A percentile compares a stretch with the other conserved stretches of the same genome.
Conservation (phyloP, 2,113 vertebrate genomes). For the Poicephalus meyeri region DNA sequence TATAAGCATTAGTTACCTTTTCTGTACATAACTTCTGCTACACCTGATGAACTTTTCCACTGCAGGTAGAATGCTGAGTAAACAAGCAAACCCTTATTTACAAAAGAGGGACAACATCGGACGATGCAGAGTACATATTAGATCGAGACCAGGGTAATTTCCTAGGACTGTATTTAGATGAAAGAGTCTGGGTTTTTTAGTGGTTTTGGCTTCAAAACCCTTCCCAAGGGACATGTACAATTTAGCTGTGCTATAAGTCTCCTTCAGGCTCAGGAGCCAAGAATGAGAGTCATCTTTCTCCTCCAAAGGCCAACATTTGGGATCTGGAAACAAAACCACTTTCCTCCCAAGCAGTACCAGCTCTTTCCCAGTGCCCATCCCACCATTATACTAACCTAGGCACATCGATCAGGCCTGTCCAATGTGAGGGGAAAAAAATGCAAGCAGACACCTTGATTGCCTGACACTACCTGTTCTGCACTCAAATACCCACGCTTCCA, state of each 20-base stretch:
- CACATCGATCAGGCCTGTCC: background rate
- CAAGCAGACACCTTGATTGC: background rate
- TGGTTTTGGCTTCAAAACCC: constrained; percentile 23
- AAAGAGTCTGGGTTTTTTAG: background rate
- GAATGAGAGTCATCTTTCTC: background rate
- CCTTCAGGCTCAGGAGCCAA: background rate
- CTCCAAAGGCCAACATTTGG: background rate
- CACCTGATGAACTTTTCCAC: background rate
- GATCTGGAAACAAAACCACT: background rate
- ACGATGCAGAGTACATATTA: background rate
- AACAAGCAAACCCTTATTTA: background rate
- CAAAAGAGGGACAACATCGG: background rate
- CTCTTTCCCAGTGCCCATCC: background rate
- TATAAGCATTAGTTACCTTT: background rate
- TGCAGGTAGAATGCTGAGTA: background rate
- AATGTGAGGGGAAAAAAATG: background rate
- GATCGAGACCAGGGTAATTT: background rate
- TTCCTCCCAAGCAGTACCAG: background rate
- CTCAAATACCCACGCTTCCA: background rate
- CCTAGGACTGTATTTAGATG: constrained; percentile 1
- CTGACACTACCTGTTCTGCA: background rate
- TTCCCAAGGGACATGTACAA: background rate
- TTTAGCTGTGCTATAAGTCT: background rate
- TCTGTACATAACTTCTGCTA: background rate
- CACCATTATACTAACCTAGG: background rate